Base-by-base conservation (phyloP, 1,140 invertebrate species). In the Acromyrmex charruanus region DNA sequence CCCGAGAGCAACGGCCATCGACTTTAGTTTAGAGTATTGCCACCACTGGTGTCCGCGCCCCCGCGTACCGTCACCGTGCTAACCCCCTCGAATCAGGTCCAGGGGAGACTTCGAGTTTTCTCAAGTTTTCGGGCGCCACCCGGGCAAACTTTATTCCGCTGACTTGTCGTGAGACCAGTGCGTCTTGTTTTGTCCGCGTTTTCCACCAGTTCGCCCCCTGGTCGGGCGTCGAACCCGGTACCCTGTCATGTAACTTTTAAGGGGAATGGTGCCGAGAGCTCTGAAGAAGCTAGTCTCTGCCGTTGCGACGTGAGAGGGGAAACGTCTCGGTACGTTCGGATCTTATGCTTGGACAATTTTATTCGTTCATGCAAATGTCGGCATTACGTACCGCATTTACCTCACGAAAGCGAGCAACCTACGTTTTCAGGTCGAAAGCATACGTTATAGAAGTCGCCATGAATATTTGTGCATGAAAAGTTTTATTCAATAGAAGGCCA, bases 121-220 rank as follows among this genome's bases (percentile, higher is more conserved):
- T 61, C 89, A 93, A 93, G 92, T 93, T 93, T 93, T 92, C 92
- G 92, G 90, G 90, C 92, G 92, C 91, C 55, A 87, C 74, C 79
- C 75, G 84, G 74, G 77, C 85, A 93, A 94, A 93, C 91, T 94
- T 94, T 93, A 93, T 94, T 92, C 88, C 91, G 93, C 93, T 94
- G 93, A 94, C 92, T 94, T 92, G 92, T 93, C 93, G 88, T 85
- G 74, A 82, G 80, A 82, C 69, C 53, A 74, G 65, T 77, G 90
- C 91, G 87, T 93, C 91, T 93, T 94, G 93, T 94, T 94, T 94
- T 94, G 92, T 91, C 90, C 90, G 90, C 79, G 81, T 85, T 91
- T 58, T 90, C 85, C 68, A 85, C 44, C 39, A 51, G 55, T 28
- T 65, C 65, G 44, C 61, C n/a, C 55, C 10, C 53, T 65, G 51